A percentile compares a stretch with the other conserved stretches of the same genome.
Conservation (phyloP, 2,797 vertebrate genomes). For the Arctocebus calabarensis region DNA sequence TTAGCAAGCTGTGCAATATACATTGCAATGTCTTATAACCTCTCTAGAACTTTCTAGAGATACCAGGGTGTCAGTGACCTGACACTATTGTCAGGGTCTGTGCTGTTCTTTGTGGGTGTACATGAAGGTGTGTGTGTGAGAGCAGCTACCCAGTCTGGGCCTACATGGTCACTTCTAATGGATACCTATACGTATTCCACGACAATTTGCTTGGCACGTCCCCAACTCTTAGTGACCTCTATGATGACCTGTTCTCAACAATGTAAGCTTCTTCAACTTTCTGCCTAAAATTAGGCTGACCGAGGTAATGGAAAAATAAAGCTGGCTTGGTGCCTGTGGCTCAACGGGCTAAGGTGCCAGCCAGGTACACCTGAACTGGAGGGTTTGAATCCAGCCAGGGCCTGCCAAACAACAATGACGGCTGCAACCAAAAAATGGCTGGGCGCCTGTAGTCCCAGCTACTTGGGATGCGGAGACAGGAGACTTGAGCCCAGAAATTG, state of each 20-base stretch:
- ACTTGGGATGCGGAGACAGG: too few species aligned
- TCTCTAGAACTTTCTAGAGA: not conserved
- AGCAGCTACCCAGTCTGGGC: not conserved
- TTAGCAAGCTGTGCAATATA: conserved; percentile 69
- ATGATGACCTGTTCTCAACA: not conserved
- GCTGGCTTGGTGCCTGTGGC: not conserved
- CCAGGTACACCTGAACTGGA: too few species aligned
- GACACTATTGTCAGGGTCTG: not conserved
- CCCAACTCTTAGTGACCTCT: not conserved
- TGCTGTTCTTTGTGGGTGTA: not conserved
- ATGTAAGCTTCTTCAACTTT: not conserved
- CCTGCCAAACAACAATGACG: too few species aligned
- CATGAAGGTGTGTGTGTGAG: rapidly evolving
- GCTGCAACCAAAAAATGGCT: too few species aligned
- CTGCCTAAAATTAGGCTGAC: not conserved
- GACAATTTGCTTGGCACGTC: not conserved
- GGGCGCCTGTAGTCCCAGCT: too few species aligned
- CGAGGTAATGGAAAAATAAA: not conserved
- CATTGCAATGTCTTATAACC: not conserved
- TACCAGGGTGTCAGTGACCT: not conserved
- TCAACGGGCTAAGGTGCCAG: too few species aligned
- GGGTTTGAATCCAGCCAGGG: too few species aligned
- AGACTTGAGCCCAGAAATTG: too few species aligned
- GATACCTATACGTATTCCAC: not conserved
- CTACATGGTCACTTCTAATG: not conserved